phyloP scores from a whole-genome alignment of 1,140 invertebrate genomes.

The roundworm (Caenorhabditis elegans) region DNA sequence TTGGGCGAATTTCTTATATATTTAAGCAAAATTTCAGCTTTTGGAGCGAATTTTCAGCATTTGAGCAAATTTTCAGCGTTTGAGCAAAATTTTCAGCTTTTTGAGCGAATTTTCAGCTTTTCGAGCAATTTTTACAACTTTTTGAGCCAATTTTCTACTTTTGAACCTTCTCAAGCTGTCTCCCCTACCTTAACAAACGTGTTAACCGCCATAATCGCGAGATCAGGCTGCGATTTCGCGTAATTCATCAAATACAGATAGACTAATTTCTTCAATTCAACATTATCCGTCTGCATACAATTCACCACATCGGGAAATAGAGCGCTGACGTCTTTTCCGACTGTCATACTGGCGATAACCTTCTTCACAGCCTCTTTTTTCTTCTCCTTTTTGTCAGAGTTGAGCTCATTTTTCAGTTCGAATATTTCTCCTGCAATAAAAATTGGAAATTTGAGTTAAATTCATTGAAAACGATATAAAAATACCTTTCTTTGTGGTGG shows the following conservation, averaged over 20 bases:
- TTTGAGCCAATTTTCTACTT: not conserved
- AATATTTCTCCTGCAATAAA: slow-evolving; percentile 81
- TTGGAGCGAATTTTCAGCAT: too few relatives aligned
- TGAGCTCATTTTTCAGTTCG: slow-evolving; percentile 96
- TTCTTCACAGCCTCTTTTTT: slow-evolving; percentile 99
- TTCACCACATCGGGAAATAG: slow-evolving; percentile 99
- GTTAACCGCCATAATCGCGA: slow-evolving; percentile 99
- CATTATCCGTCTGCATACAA: slow-evolving; percentile 99
- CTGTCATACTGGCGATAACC: slow-evolving; percentile 99
- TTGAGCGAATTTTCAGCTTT: too few relatives aligned
- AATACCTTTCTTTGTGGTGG: slow-evolving; percentile 92
- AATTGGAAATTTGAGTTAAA: not conserved
- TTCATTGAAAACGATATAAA: not conserved
- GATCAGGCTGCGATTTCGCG: slow-evolving; percentile 98
- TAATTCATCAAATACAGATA: slow-evolving; percentile 99
- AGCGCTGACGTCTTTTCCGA: slow-evolving; percentile 81
- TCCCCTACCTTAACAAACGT: slow-evolving; percentile 99
- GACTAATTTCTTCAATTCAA: slow-evolving; percentile 98
- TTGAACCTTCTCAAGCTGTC: slow-evolving; percentile 37
- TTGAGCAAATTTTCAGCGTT: not conserved
- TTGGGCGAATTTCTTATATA: too few relatives aligned
- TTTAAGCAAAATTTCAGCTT: too few relatives aligned
- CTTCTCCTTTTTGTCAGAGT: slow-evolving; percentile 99
- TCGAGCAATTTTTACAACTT: not conserved
- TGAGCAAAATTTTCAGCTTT: not conserved